Evolutionary conservation across 2,797 vertebrate species (phyloP).

Genomic region (Mareca strepera): DNA sequence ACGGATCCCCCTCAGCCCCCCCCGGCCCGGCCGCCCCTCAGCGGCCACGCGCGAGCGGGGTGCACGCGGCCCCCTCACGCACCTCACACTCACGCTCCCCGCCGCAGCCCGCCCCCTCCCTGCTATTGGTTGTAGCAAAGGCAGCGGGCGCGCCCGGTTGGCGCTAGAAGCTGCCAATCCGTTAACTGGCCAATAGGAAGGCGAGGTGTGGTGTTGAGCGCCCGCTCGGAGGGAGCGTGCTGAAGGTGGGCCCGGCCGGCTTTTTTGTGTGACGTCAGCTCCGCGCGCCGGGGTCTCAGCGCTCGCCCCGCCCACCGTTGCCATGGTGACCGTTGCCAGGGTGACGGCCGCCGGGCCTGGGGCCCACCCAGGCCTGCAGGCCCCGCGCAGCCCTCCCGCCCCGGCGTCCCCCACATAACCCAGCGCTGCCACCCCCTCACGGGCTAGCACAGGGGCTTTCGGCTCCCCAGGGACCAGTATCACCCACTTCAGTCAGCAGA

Average conservation of each 20-base stretch:
- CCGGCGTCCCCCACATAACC: neutral
- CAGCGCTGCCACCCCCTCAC: accelerated
- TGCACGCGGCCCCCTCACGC: neutral
- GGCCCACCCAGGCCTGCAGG: neutral
- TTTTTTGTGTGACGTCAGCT: accelerated
- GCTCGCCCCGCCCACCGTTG: neutral
- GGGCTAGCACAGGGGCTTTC: neutral
- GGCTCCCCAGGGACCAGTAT: accelerated
- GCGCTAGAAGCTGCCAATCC: accelerated
- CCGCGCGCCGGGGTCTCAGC: accelerated
- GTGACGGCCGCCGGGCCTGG: accelerated
- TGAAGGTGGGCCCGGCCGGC: accelerated
- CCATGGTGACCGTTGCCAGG: accelerated
- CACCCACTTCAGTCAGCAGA: neutral
- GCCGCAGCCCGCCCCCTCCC: neutral
- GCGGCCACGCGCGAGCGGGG: too few relatives aligned
- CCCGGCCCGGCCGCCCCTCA: too few relatives aligned
- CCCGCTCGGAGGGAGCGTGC: neutral
- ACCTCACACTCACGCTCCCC: conserved; percentile 26
- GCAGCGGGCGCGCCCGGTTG: accelerated
- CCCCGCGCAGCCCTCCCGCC: neutral
- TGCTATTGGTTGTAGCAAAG: neutral
- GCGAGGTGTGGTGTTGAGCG: too few relatives aligned
- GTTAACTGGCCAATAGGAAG: accelerated
- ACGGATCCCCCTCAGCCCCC: too few relatives aligned